phyloP scores from a whole-genome alignment of 64 coral and sea anemone genomes.

The Cladopsammia gracilis region DNA sequence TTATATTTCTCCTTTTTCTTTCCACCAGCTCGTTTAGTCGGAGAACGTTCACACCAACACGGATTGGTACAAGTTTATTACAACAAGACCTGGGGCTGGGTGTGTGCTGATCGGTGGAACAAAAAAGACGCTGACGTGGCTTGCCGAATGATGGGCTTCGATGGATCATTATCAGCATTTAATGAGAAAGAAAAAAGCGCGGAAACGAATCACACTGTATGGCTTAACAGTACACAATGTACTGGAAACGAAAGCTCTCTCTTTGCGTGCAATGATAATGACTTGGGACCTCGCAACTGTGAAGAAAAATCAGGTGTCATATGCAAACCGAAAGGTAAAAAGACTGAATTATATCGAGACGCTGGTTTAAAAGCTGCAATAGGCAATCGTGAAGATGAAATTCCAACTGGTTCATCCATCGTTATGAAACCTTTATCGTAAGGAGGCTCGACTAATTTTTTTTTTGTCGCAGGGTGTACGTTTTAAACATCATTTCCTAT shows the following conservation, averaged over 20 bases:
- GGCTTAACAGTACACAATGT: neutral
- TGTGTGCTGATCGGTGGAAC: conserved; percentile 27
- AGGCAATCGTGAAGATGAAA: too few relatives aligned
- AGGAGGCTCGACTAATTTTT: too few relatives aligned
- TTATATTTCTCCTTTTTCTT: too few relatives aligned
- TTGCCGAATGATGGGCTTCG: conserved; percentile 30
- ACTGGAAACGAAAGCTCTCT: neutral
- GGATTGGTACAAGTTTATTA: conserved; percentile 34
- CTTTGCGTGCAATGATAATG: neutral
- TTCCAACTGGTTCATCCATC: too few relatives aligned
- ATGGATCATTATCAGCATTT: neutral
- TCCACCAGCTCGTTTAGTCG: conserved; percentile 12
- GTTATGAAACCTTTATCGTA: too few relatives aligned
- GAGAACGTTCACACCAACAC: neutral
- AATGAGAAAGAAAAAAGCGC: neutral
- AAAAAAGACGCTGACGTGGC: neutral
- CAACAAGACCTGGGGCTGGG: conserved; percentile 14
- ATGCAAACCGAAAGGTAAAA: neutral
- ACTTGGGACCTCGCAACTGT: neutral
- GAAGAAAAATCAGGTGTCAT: neutral
- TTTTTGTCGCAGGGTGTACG: too few relatives aligned
- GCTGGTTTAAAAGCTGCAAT: too few relatives aligned
- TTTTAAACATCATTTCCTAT: too few relatives aligned
- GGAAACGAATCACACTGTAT: neutral
- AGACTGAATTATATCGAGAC: too few relatives aligned